phyloP scores from a whole-genome alignment of 2,888 invertebrate species.

The Caenorhabditis auriculariae region DNA sequence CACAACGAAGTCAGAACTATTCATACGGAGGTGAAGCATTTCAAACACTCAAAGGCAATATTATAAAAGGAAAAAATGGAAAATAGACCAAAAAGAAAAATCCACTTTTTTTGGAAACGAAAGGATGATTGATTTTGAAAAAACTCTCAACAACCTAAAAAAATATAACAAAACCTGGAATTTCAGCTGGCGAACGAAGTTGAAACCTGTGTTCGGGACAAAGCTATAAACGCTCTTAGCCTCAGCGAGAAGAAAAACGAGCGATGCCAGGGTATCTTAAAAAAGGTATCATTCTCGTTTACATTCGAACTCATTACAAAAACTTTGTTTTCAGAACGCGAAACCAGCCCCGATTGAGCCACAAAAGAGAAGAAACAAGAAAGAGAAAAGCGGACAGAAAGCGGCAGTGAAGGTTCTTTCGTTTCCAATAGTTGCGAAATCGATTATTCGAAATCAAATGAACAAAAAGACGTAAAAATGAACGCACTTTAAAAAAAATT shows the following conservation, averaged over 20 bases:
- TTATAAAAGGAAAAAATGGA: no score
- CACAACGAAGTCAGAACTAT: slow-evolving; percentile 26
- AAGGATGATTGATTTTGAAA: no score
- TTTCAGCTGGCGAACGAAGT: slow-evolving; percentile 22
- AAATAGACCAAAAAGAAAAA: no score
- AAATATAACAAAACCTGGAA: not conserved
- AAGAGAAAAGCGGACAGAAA: slow-evolving; percentile 31
- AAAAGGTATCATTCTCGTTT: no score
- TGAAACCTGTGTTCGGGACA: slow-evolving; percentile 23
- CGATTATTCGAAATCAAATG: not conserved
- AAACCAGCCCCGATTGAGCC: slow-evolving; percentile 26
- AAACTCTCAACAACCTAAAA: no score
- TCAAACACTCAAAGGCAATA: no score
- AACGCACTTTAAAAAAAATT: not conserved
- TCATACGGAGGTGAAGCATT: slow-evolving; percentile 15
- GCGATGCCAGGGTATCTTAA: slow-evolving; percentile 24
- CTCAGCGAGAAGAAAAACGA: slow-evolving; percentile 25
- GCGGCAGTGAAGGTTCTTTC: slow-evolving; percentile 18
- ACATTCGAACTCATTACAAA: not conserved
- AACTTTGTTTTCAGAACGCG: slow-evolving; percentile 7
- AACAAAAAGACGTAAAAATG: not conserved
- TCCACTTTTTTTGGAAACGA: no score
- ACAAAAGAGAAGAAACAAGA: slow-evolving; percentile 22
- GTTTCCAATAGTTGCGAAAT: no score
- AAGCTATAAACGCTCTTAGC: slow-evolving; percentile 10